These are phyloP conservation scores for Dendrocincla fuliginosa DNA, from an alignment of 2,797 vertebrate genomes.

Conservation along the genomic window DNA sequence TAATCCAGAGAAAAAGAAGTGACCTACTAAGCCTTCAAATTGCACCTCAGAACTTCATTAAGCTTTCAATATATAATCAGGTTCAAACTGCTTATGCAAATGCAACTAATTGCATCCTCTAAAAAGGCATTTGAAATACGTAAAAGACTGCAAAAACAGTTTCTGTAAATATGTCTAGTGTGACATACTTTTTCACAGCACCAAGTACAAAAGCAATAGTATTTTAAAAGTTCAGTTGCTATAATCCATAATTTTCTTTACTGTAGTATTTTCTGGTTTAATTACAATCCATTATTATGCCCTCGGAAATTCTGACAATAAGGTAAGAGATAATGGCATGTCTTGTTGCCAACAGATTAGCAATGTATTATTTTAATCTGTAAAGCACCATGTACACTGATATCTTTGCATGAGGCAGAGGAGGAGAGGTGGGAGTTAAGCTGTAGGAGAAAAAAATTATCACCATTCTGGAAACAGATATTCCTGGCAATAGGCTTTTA, in stretches of 20 bases:
- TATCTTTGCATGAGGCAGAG: background rate
- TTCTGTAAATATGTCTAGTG: background rate
- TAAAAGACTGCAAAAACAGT: background rate
- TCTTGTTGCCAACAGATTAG: background rate
- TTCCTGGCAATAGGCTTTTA: conserved; percentile 4
- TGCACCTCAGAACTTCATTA: background rate
- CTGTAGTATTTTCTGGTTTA: background rate
- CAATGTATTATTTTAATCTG: background rate
- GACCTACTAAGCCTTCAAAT: background rate
- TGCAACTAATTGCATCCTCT: background rate
- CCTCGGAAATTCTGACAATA: background rate
- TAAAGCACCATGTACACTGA: background rate
- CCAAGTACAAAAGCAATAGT: background rate
- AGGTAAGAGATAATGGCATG: background rate
- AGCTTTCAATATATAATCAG: background rate
- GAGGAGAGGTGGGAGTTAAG: conserved; percentile 22
- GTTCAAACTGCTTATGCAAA: background rate
- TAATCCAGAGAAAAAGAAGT: background rate
- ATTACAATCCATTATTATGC: background rate
- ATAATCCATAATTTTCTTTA: background rate
- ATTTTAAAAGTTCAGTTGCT: background rate
- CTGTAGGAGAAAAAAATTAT: background rate
- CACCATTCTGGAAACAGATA: background rate
- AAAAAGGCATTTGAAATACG: background rate
- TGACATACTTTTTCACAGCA: background rate